Base-by-base conservation (phyloP, 2,888 invertebrate genomes). In the Horisme vitalbata region DNA sequence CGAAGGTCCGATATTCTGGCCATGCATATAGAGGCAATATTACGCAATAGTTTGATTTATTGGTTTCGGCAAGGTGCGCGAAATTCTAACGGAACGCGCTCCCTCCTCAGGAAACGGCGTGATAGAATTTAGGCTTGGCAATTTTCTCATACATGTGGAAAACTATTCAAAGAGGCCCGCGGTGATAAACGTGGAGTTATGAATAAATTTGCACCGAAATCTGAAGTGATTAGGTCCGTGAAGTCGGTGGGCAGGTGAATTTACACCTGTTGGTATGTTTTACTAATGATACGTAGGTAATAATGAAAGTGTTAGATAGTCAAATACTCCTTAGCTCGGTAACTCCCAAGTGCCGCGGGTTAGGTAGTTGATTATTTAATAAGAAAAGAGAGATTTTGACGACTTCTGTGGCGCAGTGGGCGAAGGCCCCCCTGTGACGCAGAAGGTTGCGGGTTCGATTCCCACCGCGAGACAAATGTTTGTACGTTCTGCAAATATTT, bases 41-140 rank as follows among this genome's bases (percentile, higher is more conserved):
- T 86, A 84, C 83, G 83, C 78, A 84, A 85, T 85, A 82, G 80
- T 84, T 79, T 88, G 88, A 88, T 88, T 88, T 88, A 88, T 87
- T 72, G 81, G 77, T 77, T 77, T 77, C 71, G 82, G 81, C 79
- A 87, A 88, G 88, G 87, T 88, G 88, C 82, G 80, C 73, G 63
- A 69, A 73, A 71, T 72, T 75, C 83, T 80, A 81, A 81, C 82
- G 79, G 78, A 67, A 60, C 68, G 66, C 68, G 60, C 79, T n/a
- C n/a, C 83, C 79, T 72, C 59, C 61, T 63, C 63, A 62, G 59
- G 63, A 63, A 62, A 63, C 67, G 61, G 65, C 81, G 76, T 85
- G 83, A 81, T 83, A 83, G 79, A 83, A 85, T 86, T 83, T 75
- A 56, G 75, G 67, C 66, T 71, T 74, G 71, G 75, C 82, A 83